Conservation (phyloP, 1,140 invertebrate species). For the Brachionus sp. region DNA sequence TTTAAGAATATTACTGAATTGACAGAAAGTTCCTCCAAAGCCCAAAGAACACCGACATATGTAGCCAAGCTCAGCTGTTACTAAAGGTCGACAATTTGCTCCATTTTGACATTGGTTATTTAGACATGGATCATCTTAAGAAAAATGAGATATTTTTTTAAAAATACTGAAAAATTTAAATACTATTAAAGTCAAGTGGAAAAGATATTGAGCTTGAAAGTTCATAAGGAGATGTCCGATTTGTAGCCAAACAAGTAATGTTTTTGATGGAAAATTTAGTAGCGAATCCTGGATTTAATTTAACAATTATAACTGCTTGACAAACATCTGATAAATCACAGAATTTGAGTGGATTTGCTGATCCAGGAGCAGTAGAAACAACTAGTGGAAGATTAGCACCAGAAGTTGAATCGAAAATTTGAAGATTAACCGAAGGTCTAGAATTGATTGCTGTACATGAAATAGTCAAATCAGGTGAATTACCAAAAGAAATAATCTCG, state of each 20-base stretch:
- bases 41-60: neutral
- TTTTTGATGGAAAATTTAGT: neutral
- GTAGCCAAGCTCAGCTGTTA: neutral
- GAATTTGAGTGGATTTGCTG: neutral
- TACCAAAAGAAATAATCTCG: neutral
- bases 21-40: neutral
- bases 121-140: slow-evolving; percentile 5
- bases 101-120: slow-evolving; percentile 32
- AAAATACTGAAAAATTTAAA: neutral
- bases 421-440: neutral
- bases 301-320: neutral
- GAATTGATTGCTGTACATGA: slow-evolving; percentile 29
- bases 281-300: neutral
- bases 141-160: neutral
- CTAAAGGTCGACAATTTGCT: neutral
- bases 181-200: neutral
- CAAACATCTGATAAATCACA: neutral
- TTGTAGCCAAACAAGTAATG: neutral
- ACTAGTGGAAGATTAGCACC: neutral
- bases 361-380: neutral
- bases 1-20: neutral
- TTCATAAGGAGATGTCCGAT: neutral
- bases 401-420: neutral
- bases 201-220: neutral
- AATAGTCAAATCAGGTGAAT: neutral